These are phyloP conservation scores for Drosophila busckii DNA, from an alignment of 1,140 invertebrate genomes.

Conservation along the genomic window DNA sequence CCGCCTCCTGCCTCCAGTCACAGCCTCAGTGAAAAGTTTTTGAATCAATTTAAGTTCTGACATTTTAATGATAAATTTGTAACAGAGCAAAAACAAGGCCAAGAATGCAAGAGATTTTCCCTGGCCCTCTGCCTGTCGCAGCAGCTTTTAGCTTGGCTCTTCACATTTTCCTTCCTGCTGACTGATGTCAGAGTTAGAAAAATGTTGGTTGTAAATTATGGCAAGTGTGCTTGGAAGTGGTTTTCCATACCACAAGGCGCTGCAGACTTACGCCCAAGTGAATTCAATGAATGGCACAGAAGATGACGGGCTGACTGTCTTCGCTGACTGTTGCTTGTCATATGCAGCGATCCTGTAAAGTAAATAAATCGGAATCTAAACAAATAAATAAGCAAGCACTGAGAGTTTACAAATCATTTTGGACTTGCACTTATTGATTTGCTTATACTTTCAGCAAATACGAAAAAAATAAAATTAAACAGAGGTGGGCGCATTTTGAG, in stretches of 20 bases:
- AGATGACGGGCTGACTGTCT: too few species aligned
- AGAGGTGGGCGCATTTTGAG: too few species aligned
- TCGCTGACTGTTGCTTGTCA: too few species aligned
- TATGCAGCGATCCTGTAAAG: too few species aligned
- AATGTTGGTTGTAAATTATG: slow-evolving; percentile 64
- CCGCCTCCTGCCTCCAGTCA: slow-evolving; percentile 5
- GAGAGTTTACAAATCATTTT: too few species aligned
- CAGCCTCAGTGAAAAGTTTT: slow-evolving; percentile 47
- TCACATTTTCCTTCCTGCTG: slow-evolving; percentile 1
- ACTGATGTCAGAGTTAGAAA: slow-evolving; percentile 25
- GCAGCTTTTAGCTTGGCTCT: slow-evolving; percentile 7
- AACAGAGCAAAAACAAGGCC: slow-evolving; percentile 44
- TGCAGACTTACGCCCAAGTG: too few species aligned
- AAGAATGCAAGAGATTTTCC: slow-evolving; percentile 38
- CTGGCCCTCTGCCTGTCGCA: slow-evolving; percentile 22
- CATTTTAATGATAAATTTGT: slow-evolving; percentile 78
- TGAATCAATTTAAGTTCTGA: slow-evolving; percentile 77
- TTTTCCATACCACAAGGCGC: slow-evolving; percentile 10
- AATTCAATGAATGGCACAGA: too few species aligned
- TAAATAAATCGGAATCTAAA: too few species aligned
- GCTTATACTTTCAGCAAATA: too few species aligned
- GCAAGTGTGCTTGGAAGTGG: slow-evolving; percentile 29
- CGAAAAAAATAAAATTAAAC: too few species aligned
- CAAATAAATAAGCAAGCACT: too few species aligned
- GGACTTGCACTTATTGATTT: too few species aligned